Evolutionary conservation across 2,797 vertebrate genomes (phyloP).

Genomic region (Lithobates sylvaticus): DNA sequence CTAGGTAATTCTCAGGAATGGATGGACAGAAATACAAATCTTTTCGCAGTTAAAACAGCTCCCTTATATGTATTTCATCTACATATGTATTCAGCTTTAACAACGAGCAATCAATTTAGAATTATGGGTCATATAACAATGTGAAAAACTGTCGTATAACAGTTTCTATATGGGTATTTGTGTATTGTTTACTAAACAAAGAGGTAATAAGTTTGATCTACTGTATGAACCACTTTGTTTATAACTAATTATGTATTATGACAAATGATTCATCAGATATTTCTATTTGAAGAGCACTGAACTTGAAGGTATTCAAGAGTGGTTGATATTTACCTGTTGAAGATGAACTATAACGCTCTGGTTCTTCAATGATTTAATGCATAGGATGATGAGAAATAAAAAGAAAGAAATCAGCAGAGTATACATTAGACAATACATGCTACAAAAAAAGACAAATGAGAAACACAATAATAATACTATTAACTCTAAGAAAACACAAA

Average conservation of each 20-base stretch:
- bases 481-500: constrained; percentile 39
- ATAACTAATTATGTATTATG: not conserved
- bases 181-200: no score
- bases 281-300: constrained; percentile 38
- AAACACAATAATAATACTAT: constrained; percentile 70
- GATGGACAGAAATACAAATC: no score
- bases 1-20: no score
- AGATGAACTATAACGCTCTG: constrained; percentile 82
- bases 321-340: constrained; percentile 82
- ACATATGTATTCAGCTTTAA: no score
- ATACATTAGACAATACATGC: constrained; percentile 80
- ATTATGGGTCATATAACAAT: no score
- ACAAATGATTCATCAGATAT: not conserved
- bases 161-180: no score
- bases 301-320: constrained; percentile 26
- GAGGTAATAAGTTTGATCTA: no score
- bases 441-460: constrained; percentile 74
- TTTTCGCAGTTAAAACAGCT: no score
- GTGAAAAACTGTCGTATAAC: no score
- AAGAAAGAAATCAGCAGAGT: constrained; percentile 87
- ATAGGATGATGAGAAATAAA: constrained; percentile 84
- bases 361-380: constrained; percentile 87
- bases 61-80: no score
- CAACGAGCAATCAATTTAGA: no score
- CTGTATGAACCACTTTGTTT: no score